Percentiles rank a stretch among this genome's conserved stretches.
phyloP scores from a whole-genome alignment of 2,888 invertebrate species.

The Drosophila colorata region DNA sequence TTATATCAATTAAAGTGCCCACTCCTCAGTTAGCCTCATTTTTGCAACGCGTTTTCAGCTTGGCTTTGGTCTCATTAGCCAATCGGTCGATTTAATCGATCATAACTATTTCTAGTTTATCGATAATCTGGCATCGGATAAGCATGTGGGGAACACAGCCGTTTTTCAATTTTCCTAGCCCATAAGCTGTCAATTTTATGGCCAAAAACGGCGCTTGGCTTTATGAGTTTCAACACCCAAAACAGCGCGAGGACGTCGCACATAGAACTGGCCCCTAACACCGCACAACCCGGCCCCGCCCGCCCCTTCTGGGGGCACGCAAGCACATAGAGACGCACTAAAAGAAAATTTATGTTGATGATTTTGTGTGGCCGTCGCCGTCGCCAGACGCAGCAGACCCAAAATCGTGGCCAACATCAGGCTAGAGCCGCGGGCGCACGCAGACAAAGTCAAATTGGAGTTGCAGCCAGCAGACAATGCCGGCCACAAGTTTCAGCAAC shows the following conservation, averaged over 20 bases:
- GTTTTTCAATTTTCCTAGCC: conserved; percentile 75
- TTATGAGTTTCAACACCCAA: conserved; percentile 79
- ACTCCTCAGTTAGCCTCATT: conserved; percentile 9
- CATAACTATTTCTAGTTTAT: conserved; percentile 56
- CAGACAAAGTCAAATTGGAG: conserved; percentile 68
- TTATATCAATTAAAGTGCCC: conserved; percentile 8
- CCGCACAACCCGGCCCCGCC: neutral
- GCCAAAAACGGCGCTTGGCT: conserved; percentile 74
- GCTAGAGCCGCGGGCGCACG: conserved; percentile 59
- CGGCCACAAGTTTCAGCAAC: conserved; percentile 39
- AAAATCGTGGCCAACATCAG: conserved; percentile 26
- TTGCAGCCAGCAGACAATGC: conserved; percentile 64
- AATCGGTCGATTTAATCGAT: conserved; percentile 56
- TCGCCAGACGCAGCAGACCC: conserved; percentile 21
- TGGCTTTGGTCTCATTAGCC: conserved; percentile 29
- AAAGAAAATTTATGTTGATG: conserved; percentile 80
- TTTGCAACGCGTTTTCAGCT: neutral
- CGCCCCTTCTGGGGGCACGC: conserved; percentile 16
- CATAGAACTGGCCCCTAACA: neutral
- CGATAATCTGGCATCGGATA: conserved; percentile 45
- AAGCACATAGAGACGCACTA: conserved; percentile 61
- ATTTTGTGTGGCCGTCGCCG: conserved; percentile 68
- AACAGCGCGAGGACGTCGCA: conserved; percentile 28
- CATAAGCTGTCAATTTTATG: conserved; percentile 81
- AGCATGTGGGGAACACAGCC: conserved; percentile 34